Conservation (phyloP, 1,140 invertebrate species). For the Cydia strobilella region DNA sequence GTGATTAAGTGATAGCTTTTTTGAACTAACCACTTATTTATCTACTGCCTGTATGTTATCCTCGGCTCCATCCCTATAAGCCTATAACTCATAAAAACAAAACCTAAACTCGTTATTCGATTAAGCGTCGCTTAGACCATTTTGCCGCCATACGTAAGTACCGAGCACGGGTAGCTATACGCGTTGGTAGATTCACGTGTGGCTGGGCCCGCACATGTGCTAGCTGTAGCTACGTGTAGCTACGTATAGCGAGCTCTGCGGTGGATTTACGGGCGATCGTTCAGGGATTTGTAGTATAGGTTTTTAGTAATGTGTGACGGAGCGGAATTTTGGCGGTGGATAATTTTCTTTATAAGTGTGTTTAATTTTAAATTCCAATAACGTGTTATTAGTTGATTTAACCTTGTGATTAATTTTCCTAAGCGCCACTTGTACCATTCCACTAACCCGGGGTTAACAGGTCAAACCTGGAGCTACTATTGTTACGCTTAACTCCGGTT, state of each 20-base stretch:
- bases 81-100: neutral
- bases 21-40: too few relatives aligned
- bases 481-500: too few relatives aligned
- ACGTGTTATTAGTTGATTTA: too few relatives aligned
- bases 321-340: neutral
- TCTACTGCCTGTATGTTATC: too few relatives aligned
- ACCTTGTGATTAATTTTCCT: too few relatives aligned
- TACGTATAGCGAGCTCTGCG: conserved; percentile 15
- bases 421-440: too few relatives aligned
- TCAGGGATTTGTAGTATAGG: conserved; percentile 26
- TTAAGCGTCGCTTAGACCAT: neutral
- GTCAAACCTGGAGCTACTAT: too few relatives aligned
- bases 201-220: conserved; percentile 25
- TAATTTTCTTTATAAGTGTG: conserved; percentile 43
- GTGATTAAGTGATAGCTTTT: too few relatives aligned
- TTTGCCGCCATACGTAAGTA: neutral
- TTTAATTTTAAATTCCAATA: neutral
- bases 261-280: conserved; percentile 31
- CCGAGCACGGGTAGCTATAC: neutral
- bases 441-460: too few relatives aligned
- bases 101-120: neutral
- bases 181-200: conserved; percentile 12
- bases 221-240: neutral
- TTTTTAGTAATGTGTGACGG: conserved; percentile 10
- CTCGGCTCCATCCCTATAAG: neutral